Base-by-base conservation (phyloP, 1,140 invertebrate genomes). In the Euura saliciscinereae region DNA sequence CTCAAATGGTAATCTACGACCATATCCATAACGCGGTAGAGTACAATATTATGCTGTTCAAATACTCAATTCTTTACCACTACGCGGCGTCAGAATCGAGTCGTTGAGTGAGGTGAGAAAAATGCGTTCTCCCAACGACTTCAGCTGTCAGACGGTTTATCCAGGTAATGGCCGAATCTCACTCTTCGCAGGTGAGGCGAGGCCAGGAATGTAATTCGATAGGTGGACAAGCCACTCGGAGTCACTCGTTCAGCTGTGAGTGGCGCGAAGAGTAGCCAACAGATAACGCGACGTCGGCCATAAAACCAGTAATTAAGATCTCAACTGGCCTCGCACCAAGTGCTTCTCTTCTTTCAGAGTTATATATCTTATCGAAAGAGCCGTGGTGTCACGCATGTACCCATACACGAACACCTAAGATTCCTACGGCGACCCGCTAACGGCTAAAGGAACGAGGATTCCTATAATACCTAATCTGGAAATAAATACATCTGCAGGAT, bases 231-330 rank as follows among this genome's bases (percentile, higher is more conserved):
- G 51, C 51, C 51, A 59, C 51, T 59, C 51, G 51, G 51, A 59
- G 51, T 11, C 51, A 59, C 51, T 59, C 51, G 51, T 3, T 59
- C 6, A 59, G 51, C 51, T 59, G 51, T 59, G 51, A 59, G 51
- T 59, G 51, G 51, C 51, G 51, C 51, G 51, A 59, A 59, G 51
- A 59, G 51, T 59, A 59, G 51, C 51, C 51, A 59, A 59, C 51
- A 59, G 51, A 59, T 59, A 59, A 59, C 51, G 51, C 51, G 51
- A 59, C 51, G 51, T 59, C 51, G 51, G 13, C 51, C 51, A 11
- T 59, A 59, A 59, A 59, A 59, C 51, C 51, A 59, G 51, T 59
- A 59, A 59, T 59, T 59, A 59, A 59, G 51, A 59, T 59, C 51
- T 59, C 51, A 59, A 59, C 51, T 28, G 28, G 28, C 28, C 28